Evolutionary conservation across 2,888 invertebrate genomes (phyloP), one percentile per base, ranked within the genome.

Genomic region (Trachelus iudaicus): DNA sequence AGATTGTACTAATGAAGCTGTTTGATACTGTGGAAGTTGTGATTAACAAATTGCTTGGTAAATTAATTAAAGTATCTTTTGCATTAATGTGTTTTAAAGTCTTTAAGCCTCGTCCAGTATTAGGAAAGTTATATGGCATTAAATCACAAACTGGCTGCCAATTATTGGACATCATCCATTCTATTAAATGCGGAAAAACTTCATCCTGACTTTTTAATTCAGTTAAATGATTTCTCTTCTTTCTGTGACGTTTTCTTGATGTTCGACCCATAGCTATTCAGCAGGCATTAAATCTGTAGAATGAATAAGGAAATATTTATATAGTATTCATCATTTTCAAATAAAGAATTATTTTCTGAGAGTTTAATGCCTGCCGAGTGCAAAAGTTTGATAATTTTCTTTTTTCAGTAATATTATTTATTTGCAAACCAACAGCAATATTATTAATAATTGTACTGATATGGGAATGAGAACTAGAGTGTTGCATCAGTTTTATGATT

Each of bases 61-160:
- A 94, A 93, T 86, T 90, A 79, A 88, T 90, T 80, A 93, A 93
- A 92, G 90, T 91, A 90, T 90, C 94, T 73, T 93, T 87, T 92
- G 88, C 34, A 40, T 86, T 77, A 34, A 93, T 85, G 31, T 87
- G 81, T 69, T 87, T 86, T 74, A 89, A 82, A 40, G 94, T 94
- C 75, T 92, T 93, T 34, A 97, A 92, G 34, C 97, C 97, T 78
- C 97, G 93, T 12, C 97, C 97, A 9, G 96, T 96, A 13, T 92
- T 88, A 35, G 92, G 82, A 90, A 96, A 97, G 78, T 93, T 86
- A 75, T 81, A 79, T 33, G 89, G 88, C 71, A 80, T 79, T 79
- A 90, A 85, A 80, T 86, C 34, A 77, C 81, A 83, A 76, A 80
- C 80, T 15, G 85, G 81, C 69, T 75, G 82, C 85, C 87, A 87